Conservation (phyloP, 1,140 invertebrate species). For the Phthorimaea operculella region DNA sequence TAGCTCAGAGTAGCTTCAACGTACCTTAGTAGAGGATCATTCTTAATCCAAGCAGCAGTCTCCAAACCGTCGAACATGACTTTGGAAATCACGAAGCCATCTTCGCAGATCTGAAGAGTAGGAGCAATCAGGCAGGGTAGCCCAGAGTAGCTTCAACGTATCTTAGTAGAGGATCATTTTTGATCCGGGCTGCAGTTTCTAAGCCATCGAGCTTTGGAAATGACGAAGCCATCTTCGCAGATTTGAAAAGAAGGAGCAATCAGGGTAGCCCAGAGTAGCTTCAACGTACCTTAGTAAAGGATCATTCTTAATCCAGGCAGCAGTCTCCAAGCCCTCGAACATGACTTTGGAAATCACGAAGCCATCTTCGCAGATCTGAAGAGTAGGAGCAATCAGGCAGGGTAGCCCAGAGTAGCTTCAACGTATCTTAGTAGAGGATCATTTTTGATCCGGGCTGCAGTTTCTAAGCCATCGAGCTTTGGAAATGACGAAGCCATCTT, state of each 20-base stretch:
- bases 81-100: conserved; percentile 78
- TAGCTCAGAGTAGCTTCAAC: conserved; percentile 79
- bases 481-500: conserved; percentile 78
- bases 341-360: conserved; percentile 77
- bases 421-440: conserved; percentile 74
- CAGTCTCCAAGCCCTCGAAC: conserved; percentile 68
- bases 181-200: conserved; percentile 59
- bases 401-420: too few species aligned
- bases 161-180: conserved; percentile 75
- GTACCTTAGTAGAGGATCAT: conserved; percentile 74
- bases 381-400: conserved; percentile 82
- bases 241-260: conserved; percentile 81
- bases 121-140: conserved; percentile 86
- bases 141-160: too few species aligned
- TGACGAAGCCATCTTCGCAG: conserved; percentile 78
- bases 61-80: conserved; percentile 71
- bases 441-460: conserved; percentile 67
- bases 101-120: conserved; percentile 79
- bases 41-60: conserved; percentile 66
- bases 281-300: conserved; percentile 71
- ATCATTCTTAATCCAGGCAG: conserved; percentile 70
- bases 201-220: conserved; percentile 75
- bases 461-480: conserved; percentile 71
- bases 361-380: conserved; percentile 81
- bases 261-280: conserved; percentile 83